Percentiles rank a stretch among this genome's conserved stretches.
Evolutionary conservation across 2,888 invertebrate species (phyloP).

Genomic region (Microctonus hyperodae): DNA sequence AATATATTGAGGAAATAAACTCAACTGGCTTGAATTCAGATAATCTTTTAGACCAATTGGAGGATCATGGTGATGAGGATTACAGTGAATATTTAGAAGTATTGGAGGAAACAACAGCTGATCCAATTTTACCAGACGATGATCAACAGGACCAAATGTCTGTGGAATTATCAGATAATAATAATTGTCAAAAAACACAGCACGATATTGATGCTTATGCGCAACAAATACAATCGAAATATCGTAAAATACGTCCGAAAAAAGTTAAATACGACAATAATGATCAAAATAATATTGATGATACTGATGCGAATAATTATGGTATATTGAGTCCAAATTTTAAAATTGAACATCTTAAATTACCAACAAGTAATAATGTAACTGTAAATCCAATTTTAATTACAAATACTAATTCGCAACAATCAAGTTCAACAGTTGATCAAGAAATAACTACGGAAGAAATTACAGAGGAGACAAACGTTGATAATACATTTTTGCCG

Average conservation of each 20-base stretch:
- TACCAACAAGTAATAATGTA: constrained; percentile 11
- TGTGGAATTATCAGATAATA: constrained; percentile 23
- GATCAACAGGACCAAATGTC: constrained; percentile 17
- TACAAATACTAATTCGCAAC: constrained; percentile 25
- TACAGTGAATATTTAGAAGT: constrained; percentile 59
- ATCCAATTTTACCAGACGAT: constrained; percentile 41
- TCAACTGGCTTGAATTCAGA: constrained; percentile 50
- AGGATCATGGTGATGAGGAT: constrained; percentile 56
- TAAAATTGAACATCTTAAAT: constrained; percentile 24
- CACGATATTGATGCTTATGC: constrained; percentile 46
- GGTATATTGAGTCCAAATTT: constrained; percentile 31
- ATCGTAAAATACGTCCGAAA: constrained; percentile 53
- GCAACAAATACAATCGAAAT: constrained; percentile 56
- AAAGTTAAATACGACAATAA: constrained; percentile 33
- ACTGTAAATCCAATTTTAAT: constrained; percentile 37
- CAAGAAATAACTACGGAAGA: not conserved
- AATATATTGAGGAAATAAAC: constrained; percentile 57
- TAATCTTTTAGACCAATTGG: constrained; percentile 56
- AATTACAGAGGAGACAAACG: constrained; percentile 26
- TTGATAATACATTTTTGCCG: constrained; percentile 33
- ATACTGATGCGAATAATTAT: constrained; percentile 32
- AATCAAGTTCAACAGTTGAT: not conserved
- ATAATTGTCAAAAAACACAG: constrained; percentile 30
- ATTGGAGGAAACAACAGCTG: constrained; percentile 51
- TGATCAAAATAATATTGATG: not conserved